Evolutionary conservation across 1,140 invertebrate species (phyloP).

Genomic region (Sinonovacula constricta): DNA sequence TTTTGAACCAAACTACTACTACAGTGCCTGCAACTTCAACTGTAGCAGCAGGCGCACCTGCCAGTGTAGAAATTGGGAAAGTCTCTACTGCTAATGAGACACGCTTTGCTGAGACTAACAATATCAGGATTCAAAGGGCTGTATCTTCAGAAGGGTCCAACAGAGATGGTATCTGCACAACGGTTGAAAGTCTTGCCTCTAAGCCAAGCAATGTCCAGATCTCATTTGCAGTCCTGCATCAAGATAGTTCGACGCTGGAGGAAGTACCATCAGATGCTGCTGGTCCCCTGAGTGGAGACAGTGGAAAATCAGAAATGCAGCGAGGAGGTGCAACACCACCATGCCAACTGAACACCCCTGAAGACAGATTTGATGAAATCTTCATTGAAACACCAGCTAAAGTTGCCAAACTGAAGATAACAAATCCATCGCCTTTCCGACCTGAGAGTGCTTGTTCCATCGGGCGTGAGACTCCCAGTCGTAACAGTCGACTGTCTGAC

Average conservation of each 20-base stretch:
- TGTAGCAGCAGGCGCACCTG: background rate
- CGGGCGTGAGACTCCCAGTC: constrained; percentile 26
- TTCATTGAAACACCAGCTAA: constrained; percentile 37
- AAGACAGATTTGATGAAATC: constrained; percentile 25
- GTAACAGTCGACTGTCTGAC: constrained; percentile 5
- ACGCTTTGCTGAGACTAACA: background rate
- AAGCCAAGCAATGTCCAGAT: background rate
- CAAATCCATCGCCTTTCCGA: constrained; percentile 21
- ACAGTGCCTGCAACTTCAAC: background rate
- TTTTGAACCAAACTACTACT: too few species aligned
- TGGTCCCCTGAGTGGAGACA: background rate
- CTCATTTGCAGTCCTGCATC: background rate
- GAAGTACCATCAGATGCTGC: background rate
- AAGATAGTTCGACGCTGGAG: background rate
- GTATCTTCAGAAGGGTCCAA: background rate
- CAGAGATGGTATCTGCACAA: background rate
- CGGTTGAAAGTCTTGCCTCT: background rate
- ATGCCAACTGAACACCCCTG: background rate
- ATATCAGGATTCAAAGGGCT: background rate
- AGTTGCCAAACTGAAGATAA: constrained; percentile 42
- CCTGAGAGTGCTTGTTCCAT: constrained; percentile 20
- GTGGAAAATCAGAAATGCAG: background rate
- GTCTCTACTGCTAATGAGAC: background rate
- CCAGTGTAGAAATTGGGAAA: background rate
- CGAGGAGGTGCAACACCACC: too few species aligned